Percentiles rank a stretch among this genome's conserved stretches.
Conservation (phyloP, 2,113 vertebrate species). For the Microcebus tavaratra region DNA sequence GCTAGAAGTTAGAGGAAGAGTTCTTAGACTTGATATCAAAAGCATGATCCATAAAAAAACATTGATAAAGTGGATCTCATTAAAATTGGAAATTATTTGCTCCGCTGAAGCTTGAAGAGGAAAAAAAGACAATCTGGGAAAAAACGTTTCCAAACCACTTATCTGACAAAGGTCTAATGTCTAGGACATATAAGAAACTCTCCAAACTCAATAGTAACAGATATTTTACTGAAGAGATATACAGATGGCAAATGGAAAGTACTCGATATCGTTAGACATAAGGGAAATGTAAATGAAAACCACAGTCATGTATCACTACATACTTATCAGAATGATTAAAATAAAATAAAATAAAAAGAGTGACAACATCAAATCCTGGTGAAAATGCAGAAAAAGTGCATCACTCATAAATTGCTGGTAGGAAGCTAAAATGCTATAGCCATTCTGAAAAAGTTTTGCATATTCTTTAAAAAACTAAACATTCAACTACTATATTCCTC, state of each 20-base stretch:
- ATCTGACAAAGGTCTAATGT: not conserved
- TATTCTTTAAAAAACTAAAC: not conserved
- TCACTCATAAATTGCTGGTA: not conserved
- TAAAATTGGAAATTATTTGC: not conserved
- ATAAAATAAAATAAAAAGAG: not conserved
- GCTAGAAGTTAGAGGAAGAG: not conserved
- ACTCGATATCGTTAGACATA: not conserved
- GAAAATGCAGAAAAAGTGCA: not conserved
- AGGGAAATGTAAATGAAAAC: not conserved
- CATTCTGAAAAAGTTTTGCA: not conserved
- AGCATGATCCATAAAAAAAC: not conserved
- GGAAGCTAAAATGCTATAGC: not conserved
- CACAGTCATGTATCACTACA: not conserved
- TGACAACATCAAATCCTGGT: not conserved
- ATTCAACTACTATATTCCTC: not conserved
- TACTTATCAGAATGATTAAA: not conserved
- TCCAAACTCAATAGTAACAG: not conserved
- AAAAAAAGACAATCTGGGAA: not conserved
- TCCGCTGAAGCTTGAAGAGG: not conserved
- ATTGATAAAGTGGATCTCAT: not conserved
- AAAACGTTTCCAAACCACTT: not conserved
- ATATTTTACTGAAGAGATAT: not conserved
- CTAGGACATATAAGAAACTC: not conserved
- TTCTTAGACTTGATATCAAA: not conserved
- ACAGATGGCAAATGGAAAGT: not conserved